These are phyloP conservation scores for Lasioglossum lativentre DNA, from an alignment of 2,888 invertebrate species.

Conservation along the genomic window DNA sequence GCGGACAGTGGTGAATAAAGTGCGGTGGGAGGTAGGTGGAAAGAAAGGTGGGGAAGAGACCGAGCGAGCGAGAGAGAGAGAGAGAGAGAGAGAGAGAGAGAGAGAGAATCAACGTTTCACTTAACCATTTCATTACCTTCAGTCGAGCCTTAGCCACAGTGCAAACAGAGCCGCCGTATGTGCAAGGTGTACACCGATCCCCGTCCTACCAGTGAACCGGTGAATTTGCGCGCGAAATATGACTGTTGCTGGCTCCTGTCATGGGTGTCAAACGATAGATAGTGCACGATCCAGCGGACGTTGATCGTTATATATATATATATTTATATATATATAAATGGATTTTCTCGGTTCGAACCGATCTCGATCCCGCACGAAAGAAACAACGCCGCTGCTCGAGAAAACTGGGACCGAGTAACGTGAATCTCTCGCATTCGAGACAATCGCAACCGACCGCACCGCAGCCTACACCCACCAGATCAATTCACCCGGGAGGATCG, in stretches of 20 bases:
- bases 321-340: slow-evolving; percentile 13
- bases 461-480: slow-evolving; percentile 37
- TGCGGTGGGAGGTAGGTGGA: slow-evolving; percentile 34
- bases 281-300: background rate
- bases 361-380: background rate
- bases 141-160: slow-evolving; percentile 75
- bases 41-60: slow-evolving; percentile 27
- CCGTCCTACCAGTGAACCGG: slow-evolving; percentile 21
- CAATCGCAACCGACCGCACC: slow-evolving; percentile 50
- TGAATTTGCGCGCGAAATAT: slow-evolving; percentile 51
- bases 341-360: background rate
- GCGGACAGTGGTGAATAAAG: slow-evolving; percentile 20
- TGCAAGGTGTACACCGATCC: slow-evolving; percentile 54
- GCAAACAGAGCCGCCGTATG: slow-evolving; percentile 69
- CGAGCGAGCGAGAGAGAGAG: background rate
- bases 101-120: slow-evolving; percentile 62
- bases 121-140: slow-evolving; percentile 79
- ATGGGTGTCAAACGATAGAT: background rate
- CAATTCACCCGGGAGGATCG: slow-evolving; percentile 45
- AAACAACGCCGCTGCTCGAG: background rate
- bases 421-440: slow-evolving; percentile 37
- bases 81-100: slow-evolving; percentile 11
- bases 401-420: slow-evolving; percentile 21
- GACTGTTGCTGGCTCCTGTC: slow-evolving; percentile 28
- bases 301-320: too few relatives aligned